Percentiles rank a stretch among this genome's conserved stretches.
phyloP scores from a whole-genome alignment of 1,140 invertebrate genomes.

The Hestina assimilis region DNA sequence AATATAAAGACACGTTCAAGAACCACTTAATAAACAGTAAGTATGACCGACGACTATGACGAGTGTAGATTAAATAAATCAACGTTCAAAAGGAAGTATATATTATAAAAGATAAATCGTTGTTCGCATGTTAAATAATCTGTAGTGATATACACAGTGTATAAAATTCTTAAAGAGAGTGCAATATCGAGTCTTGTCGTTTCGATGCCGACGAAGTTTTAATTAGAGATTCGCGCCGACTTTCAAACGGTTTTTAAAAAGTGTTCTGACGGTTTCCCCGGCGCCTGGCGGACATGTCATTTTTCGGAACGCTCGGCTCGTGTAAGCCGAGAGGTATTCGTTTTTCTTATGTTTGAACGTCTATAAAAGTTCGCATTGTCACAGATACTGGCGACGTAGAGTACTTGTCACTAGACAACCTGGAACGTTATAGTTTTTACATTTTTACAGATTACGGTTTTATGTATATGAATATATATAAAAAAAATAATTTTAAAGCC shows the following conservation, averaged over 20 bases:
- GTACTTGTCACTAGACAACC: too few relatives aligned
- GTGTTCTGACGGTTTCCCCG: constrained; percentile 6
- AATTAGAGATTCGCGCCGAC: constrained; percentile 16
- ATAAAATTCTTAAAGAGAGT: constrained; percentile 12
- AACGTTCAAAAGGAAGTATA: constrained; percentile 17
- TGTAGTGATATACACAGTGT: constrained; percentile 9
- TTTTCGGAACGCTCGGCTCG: constrained; percentile 1
- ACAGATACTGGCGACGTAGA: background rate
- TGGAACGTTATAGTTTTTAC: too few relatives aligned
- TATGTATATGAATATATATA: too few relatives aligned
- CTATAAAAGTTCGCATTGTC: constrained; percentile 2
- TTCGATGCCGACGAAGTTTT: constrained; percentile 18
- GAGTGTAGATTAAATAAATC: constrained; percentile 6
- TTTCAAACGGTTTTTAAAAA: constrained; percentile 22
- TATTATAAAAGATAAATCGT: constrained; percentile 17
- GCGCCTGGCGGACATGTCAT: background rate
- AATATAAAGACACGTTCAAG: background rate
- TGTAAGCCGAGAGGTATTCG: background rate
- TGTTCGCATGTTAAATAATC: constrained; percentile 17
- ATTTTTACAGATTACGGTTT: too few relatives aligned
- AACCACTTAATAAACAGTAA: background rate
- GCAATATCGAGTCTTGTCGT: constrained; percentile 19
- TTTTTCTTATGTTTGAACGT: constrained; percentile 3
- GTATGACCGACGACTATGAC: background rate
- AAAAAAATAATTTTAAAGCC: too few relatives aligned